These are phyloP conservation scores for Lophura nycthemera DNA, from an alignment of 2,113 vertebrate genomes.

Conservation along the genomic window DNA sequence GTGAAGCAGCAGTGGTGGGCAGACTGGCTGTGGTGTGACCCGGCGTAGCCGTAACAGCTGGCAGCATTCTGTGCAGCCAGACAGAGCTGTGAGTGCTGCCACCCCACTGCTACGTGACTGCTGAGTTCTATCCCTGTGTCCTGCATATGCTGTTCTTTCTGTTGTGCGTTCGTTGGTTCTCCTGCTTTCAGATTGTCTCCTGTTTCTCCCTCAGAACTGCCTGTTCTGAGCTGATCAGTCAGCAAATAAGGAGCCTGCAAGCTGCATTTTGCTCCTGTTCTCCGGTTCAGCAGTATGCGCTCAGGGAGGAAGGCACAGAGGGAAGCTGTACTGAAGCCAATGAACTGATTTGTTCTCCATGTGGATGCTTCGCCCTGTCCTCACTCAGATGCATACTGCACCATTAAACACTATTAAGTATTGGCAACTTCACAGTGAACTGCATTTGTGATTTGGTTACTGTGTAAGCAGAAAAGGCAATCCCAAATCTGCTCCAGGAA, in stretches of 20 bases:
- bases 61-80: not conserved
- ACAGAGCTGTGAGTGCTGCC: not conserved
- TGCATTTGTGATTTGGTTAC: slow-evolving; percentile 2
- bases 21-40: not conserved
- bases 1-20: not conserved
- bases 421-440: not conserved
- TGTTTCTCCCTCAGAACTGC: not conserved
- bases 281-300: not conserved
- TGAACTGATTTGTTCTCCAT: not conserved
- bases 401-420: slow-evolving; percentile 7
- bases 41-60: fast-evolving
- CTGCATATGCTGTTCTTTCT: not conserved
- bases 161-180: fast-evolving
- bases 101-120: not conserved
- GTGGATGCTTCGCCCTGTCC: not conserved
- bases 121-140: not conserved
- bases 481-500: not conserved
- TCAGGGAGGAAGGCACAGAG: not conserved
- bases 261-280: not conserved
- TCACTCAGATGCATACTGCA: not conserved
- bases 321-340: not conserved
- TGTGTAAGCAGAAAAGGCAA: not conserved
- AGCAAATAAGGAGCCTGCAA: not conserved
- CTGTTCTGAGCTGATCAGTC: not conserved
- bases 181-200: not conserved